Conservation (phyloP, 2,113 vertebrate genomes). For the Solea solea region DNA sequence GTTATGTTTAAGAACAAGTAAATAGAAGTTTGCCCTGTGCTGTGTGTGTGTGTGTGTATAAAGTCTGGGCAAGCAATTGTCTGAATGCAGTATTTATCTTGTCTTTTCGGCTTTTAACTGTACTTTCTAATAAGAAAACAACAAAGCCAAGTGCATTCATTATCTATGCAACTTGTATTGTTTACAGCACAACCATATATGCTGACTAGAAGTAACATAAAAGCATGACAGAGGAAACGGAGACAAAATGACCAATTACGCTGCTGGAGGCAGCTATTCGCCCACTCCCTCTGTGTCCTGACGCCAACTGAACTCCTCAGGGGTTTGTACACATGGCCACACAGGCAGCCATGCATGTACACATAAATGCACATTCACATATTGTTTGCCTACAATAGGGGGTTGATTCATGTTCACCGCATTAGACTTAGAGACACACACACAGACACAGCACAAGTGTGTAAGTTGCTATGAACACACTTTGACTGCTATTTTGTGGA, state of each 20-base stretch:
- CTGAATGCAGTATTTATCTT: slow-evolving; percentile 46
- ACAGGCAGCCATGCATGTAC: not conserved
- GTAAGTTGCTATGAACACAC: slow-evolving; percentile 23
- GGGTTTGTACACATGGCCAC: slow-evolving; percentile 36
- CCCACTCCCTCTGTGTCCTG: slow-evolving; percentile 44
- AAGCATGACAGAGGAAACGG: slow-evolving; percentile 44
- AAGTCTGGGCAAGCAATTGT: slow-evolving; percentile 35
- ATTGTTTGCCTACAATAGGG: slow-evolving; percentile 35
- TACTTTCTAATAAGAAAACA: slow-evolving; percentile 34
- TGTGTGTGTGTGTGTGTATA: slow-evolving; percentile 17
- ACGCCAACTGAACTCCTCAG: slow-evolving; percentile 44
- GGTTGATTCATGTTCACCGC: slow-evolving; percentile 48
- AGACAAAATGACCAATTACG: slow-evolving; percentile 69
- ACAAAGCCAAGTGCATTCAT: slow-evolving; percentile 36
- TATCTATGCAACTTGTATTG: slow-evolving; percentile 44
- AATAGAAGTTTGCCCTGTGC: too few relatives aligned
- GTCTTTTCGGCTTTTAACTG: slow-evolving; percentile 53
- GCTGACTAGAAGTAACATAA: slow-evolving; percentile 38
- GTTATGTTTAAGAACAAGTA: too few relatives aligned
- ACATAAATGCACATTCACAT: slow-evolving; percentile 31
- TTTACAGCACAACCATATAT: slow-evolving; percentile 47
- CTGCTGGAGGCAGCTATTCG: slow-evolving; percentile 47
- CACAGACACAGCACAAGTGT: slow-evolving; percentile 39
- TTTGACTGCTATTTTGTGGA: slow-evolving; percentile 62
- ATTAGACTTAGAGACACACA: slow-evolving; percentile 47